Conservation (phyloP, 2,113 vertebrate genomes). For the Eurypyga helias region DNA sequence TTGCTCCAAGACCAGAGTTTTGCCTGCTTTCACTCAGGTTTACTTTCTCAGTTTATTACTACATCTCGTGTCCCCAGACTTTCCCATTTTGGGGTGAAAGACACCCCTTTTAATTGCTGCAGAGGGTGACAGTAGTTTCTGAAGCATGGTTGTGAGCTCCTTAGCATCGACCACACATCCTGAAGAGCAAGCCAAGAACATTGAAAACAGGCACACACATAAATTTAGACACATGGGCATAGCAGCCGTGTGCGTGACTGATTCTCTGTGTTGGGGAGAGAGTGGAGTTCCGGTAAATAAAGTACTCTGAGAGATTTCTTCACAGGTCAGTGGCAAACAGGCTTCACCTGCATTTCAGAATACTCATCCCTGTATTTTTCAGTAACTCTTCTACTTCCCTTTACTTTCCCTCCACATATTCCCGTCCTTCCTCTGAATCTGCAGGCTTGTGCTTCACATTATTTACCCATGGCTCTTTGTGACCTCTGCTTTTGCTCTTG, state of each 20-base stretch:
- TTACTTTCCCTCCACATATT: neutral
- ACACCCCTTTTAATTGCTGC: neutral
- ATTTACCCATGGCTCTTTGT: neutral
- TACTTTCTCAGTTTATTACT: neutral
- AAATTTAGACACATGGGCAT: neutral
- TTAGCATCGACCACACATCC: neutral
- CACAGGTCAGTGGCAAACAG: neutral
- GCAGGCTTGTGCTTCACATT: neutral
- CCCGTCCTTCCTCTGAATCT: neutral
- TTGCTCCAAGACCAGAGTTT: neutral
- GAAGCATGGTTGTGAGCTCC: neutral
- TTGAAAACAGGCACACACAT: neutral
- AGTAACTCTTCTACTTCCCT: neutral
- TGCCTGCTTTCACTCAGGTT: neutral
- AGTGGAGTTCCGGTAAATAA: neutral
- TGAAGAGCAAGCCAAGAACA: neutral
- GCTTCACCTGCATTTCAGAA: neutral
- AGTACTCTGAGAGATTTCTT: neutral
- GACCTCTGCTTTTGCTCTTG: neutral
- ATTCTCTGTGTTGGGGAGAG: neutral
- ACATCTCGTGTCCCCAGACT: neutral
- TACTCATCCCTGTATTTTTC: neutral
- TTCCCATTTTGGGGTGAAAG: neutral
- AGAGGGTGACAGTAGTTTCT: conserved; percentile 1
- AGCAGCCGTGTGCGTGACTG: neutral